Evolutionary conservation across 2,888 invertebrate species (phyloP), one percentile per base, ranked within the genome.

Genomic region (Hirtodrosophila alboralis): DNA sequence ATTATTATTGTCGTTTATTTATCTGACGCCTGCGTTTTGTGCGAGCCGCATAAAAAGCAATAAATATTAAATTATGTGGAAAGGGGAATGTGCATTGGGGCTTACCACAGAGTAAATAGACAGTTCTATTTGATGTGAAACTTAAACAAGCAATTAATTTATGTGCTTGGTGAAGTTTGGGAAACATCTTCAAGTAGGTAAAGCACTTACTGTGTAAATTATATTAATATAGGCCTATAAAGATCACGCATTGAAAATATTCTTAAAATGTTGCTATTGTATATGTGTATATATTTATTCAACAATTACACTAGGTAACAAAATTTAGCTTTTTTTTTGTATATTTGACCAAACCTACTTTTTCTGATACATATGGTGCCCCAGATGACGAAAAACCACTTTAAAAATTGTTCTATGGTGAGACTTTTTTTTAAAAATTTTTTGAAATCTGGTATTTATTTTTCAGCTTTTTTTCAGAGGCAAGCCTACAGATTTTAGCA

Each of bases 121-220:
- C 63, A 72, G 26, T 61, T 64, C 53, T 49, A 75, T 60, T 63
- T 66, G 75, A 70, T 70, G 47, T 58, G 60, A 48, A 74, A 74
- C 74, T 74, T 74, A 74, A 74, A 73, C 59, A 73, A 69, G 73
- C 73, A 73, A 73, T 73, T 73, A 73, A 73, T 73, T 73, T 73
- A 66, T 73, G 28, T 54, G 51, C 31, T 34, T 26, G 16, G 8
- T n/a, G 9, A 31, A 34, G 23, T 31, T 30, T 27, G 30, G 30
- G 37, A 1, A 5, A 36, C 28, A 38, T 51, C 30, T 31, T 34
- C 34, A 56, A 48, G 26, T 18, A 38, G 31, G 6, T 23, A 30
- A 59, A 30, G 38, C 28, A 47, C 59, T 57, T 27, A 37, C 43
- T 31, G 18, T 37, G 12, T 61, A 61, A 59, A 61, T 59, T 44